Base-by-base conservation (phyloP, 2,888 invertebrate genomes). In the Cistogaster globosa region DNA sequence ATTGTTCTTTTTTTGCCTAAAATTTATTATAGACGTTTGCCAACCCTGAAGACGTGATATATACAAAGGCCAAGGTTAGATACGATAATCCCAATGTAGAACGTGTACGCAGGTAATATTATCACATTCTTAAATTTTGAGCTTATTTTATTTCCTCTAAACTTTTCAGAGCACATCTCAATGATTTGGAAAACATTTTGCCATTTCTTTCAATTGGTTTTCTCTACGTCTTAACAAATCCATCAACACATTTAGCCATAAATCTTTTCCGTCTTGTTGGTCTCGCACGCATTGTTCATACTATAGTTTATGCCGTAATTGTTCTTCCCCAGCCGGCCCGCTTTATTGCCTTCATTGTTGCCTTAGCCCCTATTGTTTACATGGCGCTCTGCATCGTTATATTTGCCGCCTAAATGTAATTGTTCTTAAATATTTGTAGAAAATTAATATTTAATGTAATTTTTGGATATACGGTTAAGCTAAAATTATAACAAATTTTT, bases 171-270 rank as follows among this genome's bases (percentile, higher is more conserved):
- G 94, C 94, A 5, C 95, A 95, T 88, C 92, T 93, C 86, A 95
- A 95, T 88, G 95, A 95, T 89, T 88, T 95, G 87, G 95, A 95
- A 90, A 95, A 94, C 89, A 94, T 95, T 83, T 89, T 94, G 5
- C 92, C 94, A 8, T 95, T 94, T 89, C 92, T 94, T 36, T 86
- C 93, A 22, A 89, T 94, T 80, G 94, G 94, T 9, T 89, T 94
- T 2, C 90, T 94, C n/a, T 95, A 94, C 89, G 91, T 93, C 0
- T 86, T 93, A 77, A 94, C 93, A 0, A 92, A 93, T 65, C 95
- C 95, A 6, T 88, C 89, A 20, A 88, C 91, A 9, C 89, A 87
- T 79, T 26, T 93, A 65, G 95, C 95, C 12, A 89, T 93, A 14
- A 92, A 93, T 80, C 90, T 94, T 48, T 94, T 94, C 93, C 93